phyloP scores from a whole-genome alignment of 2,113 vertebrate genomes.

The Leucoraja erinaceus region DNA sequence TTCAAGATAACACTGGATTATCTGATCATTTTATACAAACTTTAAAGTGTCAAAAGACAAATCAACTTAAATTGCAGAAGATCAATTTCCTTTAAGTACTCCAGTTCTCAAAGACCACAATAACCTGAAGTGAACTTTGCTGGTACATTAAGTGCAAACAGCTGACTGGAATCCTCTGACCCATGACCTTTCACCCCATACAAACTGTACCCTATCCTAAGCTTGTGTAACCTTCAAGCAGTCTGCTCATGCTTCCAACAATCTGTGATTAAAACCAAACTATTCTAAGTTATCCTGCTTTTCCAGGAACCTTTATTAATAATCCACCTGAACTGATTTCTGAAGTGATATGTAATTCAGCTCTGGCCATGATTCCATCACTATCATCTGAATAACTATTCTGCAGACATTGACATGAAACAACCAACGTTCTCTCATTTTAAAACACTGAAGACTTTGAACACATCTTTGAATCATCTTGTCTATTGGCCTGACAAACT shows the following conservation, averaged over 20 bases:
- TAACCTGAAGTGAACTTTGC: neutral
- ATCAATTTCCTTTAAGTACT: neutral
- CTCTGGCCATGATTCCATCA: neutral
- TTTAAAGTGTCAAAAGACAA: neutral
- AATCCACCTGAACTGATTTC: neutral
- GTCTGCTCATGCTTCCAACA: neutral
- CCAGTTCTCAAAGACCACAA: neutral
- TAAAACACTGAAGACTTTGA: no score
- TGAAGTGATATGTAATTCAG: neutral
- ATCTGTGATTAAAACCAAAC: neutral
- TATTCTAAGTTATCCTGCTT: neutral
- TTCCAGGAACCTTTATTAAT: neutral
- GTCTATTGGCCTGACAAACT: no score
- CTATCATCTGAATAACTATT: no score
- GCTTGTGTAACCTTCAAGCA: neutral
- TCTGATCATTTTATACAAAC: neutral
- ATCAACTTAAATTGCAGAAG: no score
- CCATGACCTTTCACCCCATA: no score
- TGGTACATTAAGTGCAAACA: no score
- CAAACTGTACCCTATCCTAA: no score
- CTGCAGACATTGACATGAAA: no score
- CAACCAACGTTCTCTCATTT: no score
- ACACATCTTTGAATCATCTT: no score
- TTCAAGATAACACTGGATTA: no score
- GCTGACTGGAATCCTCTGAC: no score